These are phyloP conservation scores for Palloptera scutellata DNA, from an alignment of 2,888 invertebrate species.

Conservation along the genomic window DNA sequence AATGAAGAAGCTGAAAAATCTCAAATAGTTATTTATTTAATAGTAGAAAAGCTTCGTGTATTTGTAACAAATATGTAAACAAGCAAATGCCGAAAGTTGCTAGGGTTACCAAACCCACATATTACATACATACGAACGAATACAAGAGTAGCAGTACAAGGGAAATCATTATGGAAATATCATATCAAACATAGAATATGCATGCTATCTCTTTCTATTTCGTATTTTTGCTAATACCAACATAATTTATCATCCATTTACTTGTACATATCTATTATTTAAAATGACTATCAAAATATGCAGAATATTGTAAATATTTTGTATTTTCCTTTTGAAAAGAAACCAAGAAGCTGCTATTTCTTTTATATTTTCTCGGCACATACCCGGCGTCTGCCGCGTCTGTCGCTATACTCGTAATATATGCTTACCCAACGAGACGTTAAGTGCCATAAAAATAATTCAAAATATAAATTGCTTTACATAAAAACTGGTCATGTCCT, in stretches of 20 bases:
- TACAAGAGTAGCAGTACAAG: too few species aligned
- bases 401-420: constrained; percentile 30
- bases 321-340: not conserved
- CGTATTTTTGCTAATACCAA: constrained; percentile 7
- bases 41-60: too few species aligned
- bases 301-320: constrained; percentile 15
- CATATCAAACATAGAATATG: not conserved
- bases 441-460: constrained; percentile 65
- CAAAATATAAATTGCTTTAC: constrained; percentile 63
- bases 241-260: constrained; percentile 26
- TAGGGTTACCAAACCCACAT: not conserved
- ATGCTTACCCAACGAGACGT: constrained; percentile 53
- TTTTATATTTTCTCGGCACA: not conserved
- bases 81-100: not conserved
- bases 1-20: too few species aligned
- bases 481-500: constrained; percentile 44
- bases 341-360: not conserved
- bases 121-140: too few species aligned
- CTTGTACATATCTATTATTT: constrained; percentile 31
- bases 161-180: too few species aligned
- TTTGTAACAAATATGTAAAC: not conserved
- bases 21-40: not conserved
- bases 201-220: constrained; percentile 1
- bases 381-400: not conserved
- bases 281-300: constrained; percentile 28